phyloP scores from a whole-genome alignment of 2,888 invertebrate species.

The Theristus sp. region DNA sequence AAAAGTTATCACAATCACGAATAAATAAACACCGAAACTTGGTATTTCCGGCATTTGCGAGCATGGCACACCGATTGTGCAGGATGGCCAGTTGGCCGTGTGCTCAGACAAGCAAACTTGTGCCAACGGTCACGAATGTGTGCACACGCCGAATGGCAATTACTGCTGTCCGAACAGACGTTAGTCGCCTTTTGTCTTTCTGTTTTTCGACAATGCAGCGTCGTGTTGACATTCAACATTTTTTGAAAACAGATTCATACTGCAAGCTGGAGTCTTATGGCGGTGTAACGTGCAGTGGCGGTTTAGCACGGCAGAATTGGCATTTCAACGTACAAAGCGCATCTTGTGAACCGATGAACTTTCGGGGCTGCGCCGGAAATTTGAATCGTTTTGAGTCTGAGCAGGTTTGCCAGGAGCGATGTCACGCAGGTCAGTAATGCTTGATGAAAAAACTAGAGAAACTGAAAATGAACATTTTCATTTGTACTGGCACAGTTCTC shows the following conservation, averaged over 20 bases:
- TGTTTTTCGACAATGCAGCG: neutral
- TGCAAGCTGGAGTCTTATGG: neutral
- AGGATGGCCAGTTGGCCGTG: constrained; percentile 7
- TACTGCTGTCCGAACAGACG: constrained; percentile 9
- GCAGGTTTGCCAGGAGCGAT: neutral
- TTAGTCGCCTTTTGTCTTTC: neutral
- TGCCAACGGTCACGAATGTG: constrained; percentile 6
- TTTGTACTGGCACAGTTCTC: no score
- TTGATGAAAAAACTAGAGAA: no score
- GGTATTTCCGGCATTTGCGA: neutral
- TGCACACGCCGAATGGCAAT: constrained; percentile 7
- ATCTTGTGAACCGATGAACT: neutral
- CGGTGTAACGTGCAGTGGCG: neutral
- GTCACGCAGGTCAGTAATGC: neutral
- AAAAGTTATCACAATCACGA: no score
- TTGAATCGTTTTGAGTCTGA: neutral
- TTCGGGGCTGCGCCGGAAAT: neutral
- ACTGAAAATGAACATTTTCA: no score
- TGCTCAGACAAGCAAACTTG: constrained; percentile 8
- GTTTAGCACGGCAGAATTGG: neutral
- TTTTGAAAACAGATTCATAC: neutral
- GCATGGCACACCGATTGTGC: constrained; percentile 6
- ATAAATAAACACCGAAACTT: neutral
- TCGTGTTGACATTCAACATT: neutral
- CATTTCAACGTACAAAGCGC: neutral